Evolutionary conservation across 2,888 invertebrate species (phyloP).

Genomic region (Melipona beecheii): DNA sequence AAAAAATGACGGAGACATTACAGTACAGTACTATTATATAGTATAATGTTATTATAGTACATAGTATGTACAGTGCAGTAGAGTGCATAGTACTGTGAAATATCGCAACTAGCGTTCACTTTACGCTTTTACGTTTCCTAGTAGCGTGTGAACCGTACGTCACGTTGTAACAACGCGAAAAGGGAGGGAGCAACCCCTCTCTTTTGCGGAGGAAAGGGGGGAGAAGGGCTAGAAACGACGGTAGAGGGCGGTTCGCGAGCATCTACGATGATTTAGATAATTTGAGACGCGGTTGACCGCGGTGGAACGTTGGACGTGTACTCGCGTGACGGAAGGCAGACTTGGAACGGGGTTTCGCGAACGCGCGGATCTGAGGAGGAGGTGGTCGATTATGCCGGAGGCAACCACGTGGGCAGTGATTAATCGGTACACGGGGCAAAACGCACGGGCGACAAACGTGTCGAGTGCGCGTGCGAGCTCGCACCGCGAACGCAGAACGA

Average conservation of each 20-base stretch:
- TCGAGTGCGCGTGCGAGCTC: background rate
- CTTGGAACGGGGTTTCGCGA: conserved; percentile 2
- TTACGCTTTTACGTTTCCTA: too few relatives aligned
- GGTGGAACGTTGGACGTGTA: conserved; percentile 39
- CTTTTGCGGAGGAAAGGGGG: too few relatives aligned
- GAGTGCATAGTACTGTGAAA: too few relatives aligned
- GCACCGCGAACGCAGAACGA: background rate
- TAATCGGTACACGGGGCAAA: conserved; percentile 65
- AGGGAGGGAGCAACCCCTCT: too few relatives aligned
- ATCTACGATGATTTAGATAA: conserved; percentile 18
- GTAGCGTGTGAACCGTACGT: too few relatives aligned
- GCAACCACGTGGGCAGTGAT: conserved; percentile 63
- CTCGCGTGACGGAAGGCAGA: conserved; percentile 29
- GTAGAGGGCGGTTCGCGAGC: background rate
- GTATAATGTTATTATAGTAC: too few relatives aligned
- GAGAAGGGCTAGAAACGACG: background rate
- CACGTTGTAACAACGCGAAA: too few relatives aligned
- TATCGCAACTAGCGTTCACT: too few relatives aligned
- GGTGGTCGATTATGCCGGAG: conserved; percentile 4
- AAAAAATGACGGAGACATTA: too few relatives aligned
- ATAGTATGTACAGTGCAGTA: too few relatives aligned
- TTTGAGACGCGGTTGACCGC: background rate
- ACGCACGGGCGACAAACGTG: conserved; percentile 29
- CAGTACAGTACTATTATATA: too few relatives aligned
- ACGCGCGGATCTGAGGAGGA: background rate